These are phyloP conservation scores for Oreotragus oreotragus DNA, from an alignment of 2,113 vertebrate genomes.

Conservation along the genomic window DNA sequence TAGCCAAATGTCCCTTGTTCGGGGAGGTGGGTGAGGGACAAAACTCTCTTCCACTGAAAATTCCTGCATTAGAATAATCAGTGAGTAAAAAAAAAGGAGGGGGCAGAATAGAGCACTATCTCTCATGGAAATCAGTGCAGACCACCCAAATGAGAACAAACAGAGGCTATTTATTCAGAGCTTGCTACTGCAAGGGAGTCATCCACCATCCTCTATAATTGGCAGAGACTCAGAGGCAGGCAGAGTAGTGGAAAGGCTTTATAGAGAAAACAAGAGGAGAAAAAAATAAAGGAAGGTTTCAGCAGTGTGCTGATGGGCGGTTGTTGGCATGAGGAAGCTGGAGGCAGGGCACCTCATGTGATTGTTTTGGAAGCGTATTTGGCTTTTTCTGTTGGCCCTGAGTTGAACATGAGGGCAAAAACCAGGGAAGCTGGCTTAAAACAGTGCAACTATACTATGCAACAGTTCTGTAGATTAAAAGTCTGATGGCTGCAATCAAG, in stretches of 20 bases:
- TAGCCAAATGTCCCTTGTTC: neutral
- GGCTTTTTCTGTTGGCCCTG: neutral
- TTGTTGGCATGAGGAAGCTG: neutral
- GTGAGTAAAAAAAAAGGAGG: neutral
- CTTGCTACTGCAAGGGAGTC: neutral
- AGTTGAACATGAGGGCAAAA: neutral
- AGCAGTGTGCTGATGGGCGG: neutral
- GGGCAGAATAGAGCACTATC: neutral
- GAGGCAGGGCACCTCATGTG: neutral
- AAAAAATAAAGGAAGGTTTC: accelerated
- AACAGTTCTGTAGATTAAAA: neutral
- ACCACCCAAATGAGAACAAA: neutral
- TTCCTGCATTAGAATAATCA: neutral
- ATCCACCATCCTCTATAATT: neutral
- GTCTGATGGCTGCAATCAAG: neutral
- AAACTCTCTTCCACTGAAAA: neutral
- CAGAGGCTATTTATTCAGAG: neutral
- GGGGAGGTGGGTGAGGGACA: neutral
- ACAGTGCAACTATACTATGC: neutral
- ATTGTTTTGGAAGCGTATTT: neutral
- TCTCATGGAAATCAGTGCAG: neutral
- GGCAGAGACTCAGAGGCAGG: neutral
- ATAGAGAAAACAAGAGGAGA: accelerated
- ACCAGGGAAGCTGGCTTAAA: neutral
- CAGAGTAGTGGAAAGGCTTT: neutral